Base-by-base conservation (phyloP, 2,888 invertebrate genomes). In the Rhodophaea formosa region DNA sequence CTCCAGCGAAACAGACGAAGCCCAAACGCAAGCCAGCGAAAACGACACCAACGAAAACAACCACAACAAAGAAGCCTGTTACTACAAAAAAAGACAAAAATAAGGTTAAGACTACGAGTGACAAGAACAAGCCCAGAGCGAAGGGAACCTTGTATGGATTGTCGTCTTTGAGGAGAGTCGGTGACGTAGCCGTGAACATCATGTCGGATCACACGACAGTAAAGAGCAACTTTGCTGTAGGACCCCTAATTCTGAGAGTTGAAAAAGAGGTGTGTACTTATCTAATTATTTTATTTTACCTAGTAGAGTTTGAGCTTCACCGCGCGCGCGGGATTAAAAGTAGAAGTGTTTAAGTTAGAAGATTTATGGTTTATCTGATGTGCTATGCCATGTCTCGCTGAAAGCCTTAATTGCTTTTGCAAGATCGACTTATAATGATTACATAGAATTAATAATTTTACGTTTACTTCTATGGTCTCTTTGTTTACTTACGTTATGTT, bases 161-260 rank as follows among this genome's bases (percentile, higher is more conserved):
- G 62, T 95, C 97, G 12, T 94, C 96, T 12, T 83, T 97, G 71
- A 94, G 94, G 75, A 93, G 97, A 71, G 94, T 94, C 53, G 96
- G 96, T 44, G 96, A 97, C 75, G 97, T 97, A 7, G 93, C 93
- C 56, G 96, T 97, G 51, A 95, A 94, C 78, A 95, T 96, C 80
- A 94, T 95, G 94, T 92, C 94, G 54, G 94, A 95, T 72, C 95
- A 96, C 72, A 96, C 96, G 3, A 96, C 96, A 56, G 95, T 97
- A 45, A 96, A 95, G 75, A 96, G 96, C 57, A 95, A 95, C 80
- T 97, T 97, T 77, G 93, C 94, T 17, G 87, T 97, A 59, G 97
- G 97, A 53, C 97, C 97, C 0, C 84, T 97, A 47, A 94, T 95
- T 23, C 84, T 97, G 62, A 94, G 95, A 83, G 97, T 96, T 0